Evolutionary conservation across 2,797 vertebrate genomes (phyloP).

Genomic region (Bryconaethiops microstoma): DNA sequence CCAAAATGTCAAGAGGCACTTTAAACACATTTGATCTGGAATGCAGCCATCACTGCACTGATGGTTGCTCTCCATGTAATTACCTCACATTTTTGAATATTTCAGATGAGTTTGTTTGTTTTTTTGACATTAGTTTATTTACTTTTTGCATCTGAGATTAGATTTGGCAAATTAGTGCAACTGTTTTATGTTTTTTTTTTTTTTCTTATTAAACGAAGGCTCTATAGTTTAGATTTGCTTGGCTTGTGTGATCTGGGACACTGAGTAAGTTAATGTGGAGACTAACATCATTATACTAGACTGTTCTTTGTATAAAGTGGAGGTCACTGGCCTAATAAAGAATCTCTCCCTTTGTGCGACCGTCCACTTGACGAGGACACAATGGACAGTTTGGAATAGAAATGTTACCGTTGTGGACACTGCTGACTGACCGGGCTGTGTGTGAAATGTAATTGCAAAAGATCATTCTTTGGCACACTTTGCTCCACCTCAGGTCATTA

Average conservation of each 20-base stretch:
- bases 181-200: no score
- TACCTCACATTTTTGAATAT: not conserved
- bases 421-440: not conserved
- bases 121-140: no score
- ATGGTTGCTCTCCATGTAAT: not conserved
- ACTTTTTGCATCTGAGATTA: not conserved
- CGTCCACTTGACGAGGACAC: not conserved
- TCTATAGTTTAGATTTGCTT: no score
- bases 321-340: not conserved
- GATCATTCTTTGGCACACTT: slow-evolving; percentile 23
- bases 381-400: slow-evolving; percentile 25
- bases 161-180: no score
- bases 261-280: not conserved
- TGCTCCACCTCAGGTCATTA: slow-evolving; percentile 42
- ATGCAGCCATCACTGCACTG: not conserved
- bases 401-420: slow-evolving; percentile 1
- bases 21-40: slow-evolving; percentile 14
- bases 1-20: slow-evolving; percentile 18
- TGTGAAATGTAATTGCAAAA: slow-evolving; percentile 33
- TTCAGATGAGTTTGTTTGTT: no score
- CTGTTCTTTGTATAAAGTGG: not conserved
- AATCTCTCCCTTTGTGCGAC: no score
- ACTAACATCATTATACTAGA: not conserved
- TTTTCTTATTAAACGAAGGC: no score
- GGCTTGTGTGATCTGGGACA: not conserved